These are phyloP conservation scores for Aporrectodea caliginosa DNA, from an alignment of 1,140 invertebrate genomes.

Conservation along the genomic window DNA sequence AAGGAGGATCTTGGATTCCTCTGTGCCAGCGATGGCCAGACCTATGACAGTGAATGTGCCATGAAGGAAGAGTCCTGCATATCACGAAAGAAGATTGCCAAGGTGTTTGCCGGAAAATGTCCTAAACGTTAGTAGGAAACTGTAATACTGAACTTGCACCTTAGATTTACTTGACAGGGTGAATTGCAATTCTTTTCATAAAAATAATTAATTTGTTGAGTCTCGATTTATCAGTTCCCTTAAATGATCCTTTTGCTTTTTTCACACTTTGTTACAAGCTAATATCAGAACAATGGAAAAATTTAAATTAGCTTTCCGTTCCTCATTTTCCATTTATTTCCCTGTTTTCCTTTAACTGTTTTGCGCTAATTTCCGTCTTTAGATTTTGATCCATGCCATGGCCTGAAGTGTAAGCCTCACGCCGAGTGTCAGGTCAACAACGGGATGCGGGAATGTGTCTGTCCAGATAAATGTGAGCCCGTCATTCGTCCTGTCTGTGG, in stretches of 20 bases:
- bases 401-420: background rate
- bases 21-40: constrained; percentile 76
- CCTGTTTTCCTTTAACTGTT: too few relatives aligned
- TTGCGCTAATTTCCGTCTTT: background rate
- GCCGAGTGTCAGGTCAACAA: constrained; percentile 74
- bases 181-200: too few relatives aligned
- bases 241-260: too few relatives aligned
- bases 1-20: too few relatives aligned
- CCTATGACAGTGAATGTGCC: constrained; percentile 79
- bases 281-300: too few relatives aligned
- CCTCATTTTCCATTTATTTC: background rate
- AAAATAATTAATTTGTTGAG: too few relatives aligned
- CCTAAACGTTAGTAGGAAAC: constrained; percentile 70
- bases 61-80: constrained; percentile 56
- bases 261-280: too few relatives aligned
- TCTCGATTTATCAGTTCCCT: too few relatives aligned
- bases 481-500: constrained; percentile 67
- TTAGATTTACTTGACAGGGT: background rate
- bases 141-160: too few relatives aligned
- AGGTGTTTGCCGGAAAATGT: constrained; percentile 52
- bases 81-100: constrained; percentile 48
- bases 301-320: background rate
- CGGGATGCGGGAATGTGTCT: constrained; percentile 74
- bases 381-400: background rate
- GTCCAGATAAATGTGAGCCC: constrained; percentile 67